Base-by-base conservation (phyloP, 2,888 invertebrate genomes). In the Amblyjoppa fuscipennis region DNA sequence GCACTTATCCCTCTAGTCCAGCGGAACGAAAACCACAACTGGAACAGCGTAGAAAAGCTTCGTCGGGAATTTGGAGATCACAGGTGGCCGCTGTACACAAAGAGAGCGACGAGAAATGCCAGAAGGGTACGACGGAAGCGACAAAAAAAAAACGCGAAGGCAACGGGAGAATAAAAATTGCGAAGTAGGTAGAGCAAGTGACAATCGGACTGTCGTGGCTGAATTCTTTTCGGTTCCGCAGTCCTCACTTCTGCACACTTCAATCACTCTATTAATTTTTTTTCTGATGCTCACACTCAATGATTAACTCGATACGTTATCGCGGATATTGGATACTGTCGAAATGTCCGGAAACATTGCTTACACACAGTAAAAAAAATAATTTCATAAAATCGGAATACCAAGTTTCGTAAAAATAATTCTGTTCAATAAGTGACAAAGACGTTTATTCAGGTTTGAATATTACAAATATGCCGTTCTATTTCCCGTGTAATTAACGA, bases 181-280 rank as follows among this genome's bases (percentile, higher is more conserved):
- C 25, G 70, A 69, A 75, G 75, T 79, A 68, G 73, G 51, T 83
- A 38, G 66, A 49, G 78, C 28, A 73, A 64, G 80, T 75, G n/a
- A 31, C 25, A 70, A 79, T 71, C 64, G 64, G 70, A 80, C 68
- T 70, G 70, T n/a, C 64, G 38, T 16, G 53, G 45, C 49, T 25
- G 66, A 31, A 68, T 70, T 80, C 49, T 41, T 51, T n/a, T 25
- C 64, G n/a, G 20, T 64, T 51, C 20, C 59, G 28, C 64, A 64
- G 64, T 64, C 64, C 61, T 75, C 64, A 64, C 75, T 75, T 64
- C 31, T 31, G 45, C 49, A 4, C 59, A 61, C 53, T 56, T 16
- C 53, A 38, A 45, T 28, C 68, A 45, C 61, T 34, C 1, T 34
- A 4, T 20, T 3, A 34, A 34, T 34, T 34, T 34, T 34, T 4